These are phyloP conservation scores for Nothobranchius furzeri DNA, from an alignment of 2,113 vertebrate species.

Conservation along the genomic window DNA sequence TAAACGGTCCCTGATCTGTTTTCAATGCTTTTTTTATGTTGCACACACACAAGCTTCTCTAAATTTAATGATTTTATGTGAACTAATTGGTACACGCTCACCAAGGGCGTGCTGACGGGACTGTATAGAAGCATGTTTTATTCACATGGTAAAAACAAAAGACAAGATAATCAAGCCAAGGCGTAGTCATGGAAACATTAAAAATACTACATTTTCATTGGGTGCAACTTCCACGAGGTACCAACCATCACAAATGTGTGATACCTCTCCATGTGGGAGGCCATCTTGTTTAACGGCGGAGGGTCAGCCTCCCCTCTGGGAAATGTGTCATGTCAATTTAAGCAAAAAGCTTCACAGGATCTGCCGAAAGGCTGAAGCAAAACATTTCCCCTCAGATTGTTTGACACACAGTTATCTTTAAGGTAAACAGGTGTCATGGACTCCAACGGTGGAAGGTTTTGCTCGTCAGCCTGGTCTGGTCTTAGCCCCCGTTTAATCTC, in stretches of 20 bases:
- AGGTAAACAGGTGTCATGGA: conserved; percentile 20
- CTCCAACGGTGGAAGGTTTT: neutral
- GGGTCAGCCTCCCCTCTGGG: conserved; percentile 30
- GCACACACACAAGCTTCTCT: neutral
- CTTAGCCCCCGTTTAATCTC: conserved; percentile 11
- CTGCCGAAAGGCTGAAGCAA: conserved; percentile 23
- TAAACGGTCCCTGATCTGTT: neutral
- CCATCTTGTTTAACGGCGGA: conserved; percentile 7
- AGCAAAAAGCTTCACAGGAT: conserved; percentile 10
- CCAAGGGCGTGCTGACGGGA: neutral
- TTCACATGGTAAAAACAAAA: neutral
- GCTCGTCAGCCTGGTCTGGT: conserved; percentile 6
- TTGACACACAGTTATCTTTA: conserved; percentile 10
- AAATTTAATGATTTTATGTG: conserved; percentile 1
- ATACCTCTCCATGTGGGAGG: neutral
- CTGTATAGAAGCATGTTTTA: neutral
- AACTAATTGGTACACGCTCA: neutral
- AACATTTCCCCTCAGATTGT: conserved; percentile 17
- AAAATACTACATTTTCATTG: neutral
- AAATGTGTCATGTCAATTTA: conserved; percentile 25
- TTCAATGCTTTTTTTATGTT: neutral
- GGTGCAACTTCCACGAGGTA: neutral
- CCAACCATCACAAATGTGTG: conserved; percentile 2
- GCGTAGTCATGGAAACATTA: neutral
- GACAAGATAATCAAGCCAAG: neutral